These are phyloP conservation scores for Rhinophrynus dorsalis DNA, from an alignment of 2,797 vertebrate genomes.

Conservation along the genomic window DNA sequence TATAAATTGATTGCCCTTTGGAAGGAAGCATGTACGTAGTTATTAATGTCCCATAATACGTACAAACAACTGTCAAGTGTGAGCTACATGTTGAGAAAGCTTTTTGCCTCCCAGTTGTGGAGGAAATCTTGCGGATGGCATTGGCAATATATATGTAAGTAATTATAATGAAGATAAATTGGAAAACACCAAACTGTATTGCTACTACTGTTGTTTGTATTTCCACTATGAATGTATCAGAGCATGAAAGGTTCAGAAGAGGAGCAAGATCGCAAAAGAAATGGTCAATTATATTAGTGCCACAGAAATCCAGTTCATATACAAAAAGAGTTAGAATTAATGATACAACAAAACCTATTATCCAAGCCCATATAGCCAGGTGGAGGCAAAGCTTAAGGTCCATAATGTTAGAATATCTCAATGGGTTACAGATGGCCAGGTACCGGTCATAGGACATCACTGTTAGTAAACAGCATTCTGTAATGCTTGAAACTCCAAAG, in stretches of 20 bases:
- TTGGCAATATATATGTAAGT: not conserved
- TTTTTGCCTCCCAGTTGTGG: not conserved
- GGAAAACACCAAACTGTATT: not conserved
- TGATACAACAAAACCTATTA: slow-evolving; percentile 33
- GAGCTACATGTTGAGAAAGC: not conserved
- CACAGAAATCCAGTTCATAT: not conserved
- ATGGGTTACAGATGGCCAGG: slow-evolving; percentile 50
- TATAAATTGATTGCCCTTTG: not conserved
- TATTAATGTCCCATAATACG: too few relatives aligned
- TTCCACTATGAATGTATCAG: not conserved
- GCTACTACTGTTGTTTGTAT: slow-evolving; percentile 8
- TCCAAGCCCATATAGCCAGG: slow-evolving; percentile 52
- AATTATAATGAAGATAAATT: not conserved
- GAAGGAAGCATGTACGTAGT: not conserved
- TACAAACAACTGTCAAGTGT: not conserved
- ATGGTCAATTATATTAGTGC: slow-evolving; percentile 20
- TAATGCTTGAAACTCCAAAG: slow-evolving; percentile 51
- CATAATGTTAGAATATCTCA: slow-evolving; percentile 50
- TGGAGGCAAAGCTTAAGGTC: slow-evolving; percentile 38
- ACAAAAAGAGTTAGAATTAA: slow-evolving; percentile 3
- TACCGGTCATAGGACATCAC: slow-evolving; percentile 54
- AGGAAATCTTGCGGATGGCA: not conserved
- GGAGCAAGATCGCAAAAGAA: slow-evolving; percentile 12
- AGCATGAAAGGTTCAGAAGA: not conserved
- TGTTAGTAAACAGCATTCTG: slow-evolving; percentile 55